These are phyloP conservation scores for Sialia sialis DNA, from an alignment of 2,113 vertebrate species.

Conservation along the genomic window DNA sequence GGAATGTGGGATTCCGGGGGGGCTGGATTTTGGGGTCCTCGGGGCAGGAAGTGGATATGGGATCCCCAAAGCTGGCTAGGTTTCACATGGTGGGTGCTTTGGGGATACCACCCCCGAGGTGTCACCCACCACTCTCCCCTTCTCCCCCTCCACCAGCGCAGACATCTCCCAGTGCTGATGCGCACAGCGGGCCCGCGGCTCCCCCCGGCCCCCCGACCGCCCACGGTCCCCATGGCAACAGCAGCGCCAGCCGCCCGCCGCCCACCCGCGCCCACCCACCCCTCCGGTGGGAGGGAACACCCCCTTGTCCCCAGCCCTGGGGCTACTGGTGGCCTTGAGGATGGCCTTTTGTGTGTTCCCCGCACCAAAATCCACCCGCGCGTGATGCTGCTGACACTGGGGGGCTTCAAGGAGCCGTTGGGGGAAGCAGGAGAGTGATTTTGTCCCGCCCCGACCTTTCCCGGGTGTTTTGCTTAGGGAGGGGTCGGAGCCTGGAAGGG, in stretches of 20 bases:
- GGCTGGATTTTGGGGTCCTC: not conserved
- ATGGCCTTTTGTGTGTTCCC: too few relatives aligned
- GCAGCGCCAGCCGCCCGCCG: not conserved
- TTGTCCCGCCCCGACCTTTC: not conserved
- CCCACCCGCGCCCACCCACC: not conserved
- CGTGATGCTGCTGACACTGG: not conserved
- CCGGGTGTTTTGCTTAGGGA: not conserved
- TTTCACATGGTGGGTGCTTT: not conserved
- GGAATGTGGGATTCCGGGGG: not conserved
- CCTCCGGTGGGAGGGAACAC: too few relatives aligned
- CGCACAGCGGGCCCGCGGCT: not conserved
- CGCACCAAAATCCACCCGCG: not conserved
- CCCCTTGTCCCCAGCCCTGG: not conserved
- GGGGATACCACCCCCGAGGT: not conserved
- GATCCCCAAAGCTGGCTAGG: not conserved
- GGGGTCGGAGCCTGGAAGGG: not conserved
- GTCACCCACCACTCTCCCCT: not conserved
- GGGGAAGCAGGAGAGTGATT: too few relatives aligned
- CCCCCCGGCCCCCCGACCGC: not conserved
- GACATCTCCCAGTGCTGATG: not conserved
- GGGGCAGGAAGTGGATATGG: not conserved
- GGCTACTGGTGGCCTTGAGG: not conserved
- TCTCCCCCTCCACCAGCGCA: not conserved
- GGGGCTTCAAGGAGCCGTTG: not conserved
- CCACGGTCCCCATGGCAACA: constrained; percentile 14